phyloP scores from a whole-genome alignment of 2,888 invertebrate genomes.

The Keiferia lycopersicella region DNA sequence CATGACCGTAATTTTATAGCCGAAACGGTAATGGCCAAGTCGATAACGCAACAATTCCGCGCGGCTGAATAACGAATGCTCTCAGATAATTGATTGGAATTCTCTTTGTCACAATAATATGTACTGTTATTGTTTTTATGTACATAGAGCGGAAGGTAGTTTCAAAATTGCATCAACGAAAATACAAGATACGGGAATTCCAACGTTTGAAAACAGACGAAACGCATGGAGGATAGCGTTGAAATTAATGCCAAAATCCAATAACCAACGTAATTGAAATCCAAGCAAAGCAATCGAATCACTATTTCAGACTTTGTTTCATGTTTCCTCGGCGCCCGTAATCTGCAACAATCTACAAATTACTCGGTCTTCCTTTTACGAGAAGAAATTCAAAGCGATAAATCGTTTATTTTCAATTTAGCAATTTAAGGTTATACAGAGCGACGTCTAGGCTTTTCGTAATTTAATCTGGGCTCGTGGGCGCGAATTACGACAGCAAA shows the following conservation, averaged over 20 bases:
- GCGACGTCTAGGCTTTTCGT: slow-evolving; percentile 50
- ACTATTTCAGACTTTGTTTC: slow-evolving; percentile 15
- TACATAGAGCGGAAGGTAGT: background rate
- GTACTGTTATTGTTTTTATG: slow-evolving; percentile 8
- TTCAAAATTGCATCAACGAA: background rate
- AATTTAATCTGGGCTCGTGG: slow-evolving; percentile 54
- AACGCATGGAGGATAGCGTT: background rate
- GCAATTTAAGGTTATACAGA: slow-evolving; percentile 47
- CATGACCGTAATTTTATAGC: slow-evolving; percentile 35
- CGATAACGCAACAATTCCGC: slow-evolving; percentile 51
- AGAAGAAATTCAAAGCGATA: slow-evolving; percentile 31
- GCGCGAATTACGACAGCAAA: slow-evolving; percentile 47
- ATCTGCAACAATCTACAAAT: slow-evolving; percentile 12
- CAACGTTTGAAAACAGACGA: background rate
- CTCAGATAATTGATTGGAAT: slow-evolving; percentile 61
- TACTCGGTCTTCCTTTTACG: slow-evolving; percentile 2
- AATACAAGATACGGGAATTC: no score
- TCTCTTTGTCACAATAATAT: slow-evolving; percentile 38
- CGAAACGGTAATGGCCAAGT: slow-evolving; percentile 41
- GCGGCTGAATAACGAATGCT: slow-evolving; percentile 61
- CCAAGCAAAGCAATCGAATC: slow-evolving; percentile 10
- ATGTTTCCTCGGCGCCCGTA: slow-evolving; percentile 8
- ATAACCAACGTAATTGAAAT: slow-evolving; percentile 13
- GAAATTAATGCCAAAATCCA: slow-evolving; percentile 27
- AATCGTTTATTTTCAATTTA: slow-evolving; percentile 43